These are phyloP conservation scores for Seriola aureovittata DNA, from an alignment of 2,113 vertebrate species.

Conservation along the genomic window DNA sequence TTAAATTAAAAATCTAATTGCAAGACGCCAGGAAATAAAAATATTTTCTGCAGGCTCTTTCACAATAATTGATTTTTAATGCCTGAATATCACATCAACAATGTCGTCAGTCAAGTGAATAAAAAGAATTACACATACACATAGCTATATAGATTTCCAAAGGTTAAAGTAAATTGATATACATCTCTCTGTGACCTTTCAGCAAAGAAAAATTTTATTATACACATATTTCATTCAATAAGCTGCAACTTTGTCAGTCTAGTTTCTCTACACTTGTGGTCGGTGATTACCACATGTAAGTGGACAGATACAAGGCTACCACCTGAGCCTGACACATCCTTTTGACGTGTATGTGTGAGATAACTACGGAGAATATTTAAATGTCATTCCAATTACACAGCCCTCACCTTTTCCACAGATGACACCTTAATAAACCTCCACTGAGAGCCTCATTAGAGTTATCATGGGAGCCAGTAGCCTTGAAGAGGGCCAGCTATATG, in stretches of 20 bases:
- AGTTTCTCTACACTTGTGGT: neutral
- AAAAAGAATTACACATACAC: neutral
- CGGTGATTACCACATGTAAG: neutral
- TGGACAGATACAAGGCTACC: neutral
- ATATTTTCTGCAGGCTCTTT: constrained; percentile 5
- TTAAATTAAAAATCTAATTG: constrained; percentile 25
- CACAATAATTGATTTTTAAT: constrained; percentile 15
- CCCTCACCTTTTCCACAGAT: constrained; percentile 33
- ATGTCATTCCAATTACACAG: constrained; percentile 65
- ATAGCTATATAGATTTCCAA: neutral
- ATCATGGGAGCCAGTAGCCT: constrained; percentile 31
- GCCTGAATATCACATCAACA: constrained; percentile 26
- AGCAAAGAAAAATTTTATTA: neutral
- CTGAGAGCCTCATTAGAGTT: constrained; percentile 45
- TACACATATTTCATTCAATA: constrained; percentile 23
- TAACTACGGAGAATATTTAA: constrained; percentile 29
- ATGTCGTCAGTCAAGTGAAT: constrained; percentile 3
- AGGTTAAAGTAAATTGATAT: constrained; percentile 1
- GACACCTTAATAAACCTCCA: constrained; percentile 52
- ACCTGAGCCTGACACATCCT: constrained; percentile 4
- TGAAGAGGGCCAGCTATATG: constrained; percentile 2
- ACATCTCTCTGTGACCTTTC: constrained; percentile 12
- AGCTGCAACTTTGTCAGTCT: neutral
- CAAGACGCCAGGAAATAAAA: neutral
- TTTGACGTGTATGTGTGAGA: constrained; percentile 7